Percentiles rank a stretch among this genome's conserved stretches.
phyloP scores from a whole-genome alignment of 1,140 invertebrate species.

The Pygmarrhopalites habei region DNA sequence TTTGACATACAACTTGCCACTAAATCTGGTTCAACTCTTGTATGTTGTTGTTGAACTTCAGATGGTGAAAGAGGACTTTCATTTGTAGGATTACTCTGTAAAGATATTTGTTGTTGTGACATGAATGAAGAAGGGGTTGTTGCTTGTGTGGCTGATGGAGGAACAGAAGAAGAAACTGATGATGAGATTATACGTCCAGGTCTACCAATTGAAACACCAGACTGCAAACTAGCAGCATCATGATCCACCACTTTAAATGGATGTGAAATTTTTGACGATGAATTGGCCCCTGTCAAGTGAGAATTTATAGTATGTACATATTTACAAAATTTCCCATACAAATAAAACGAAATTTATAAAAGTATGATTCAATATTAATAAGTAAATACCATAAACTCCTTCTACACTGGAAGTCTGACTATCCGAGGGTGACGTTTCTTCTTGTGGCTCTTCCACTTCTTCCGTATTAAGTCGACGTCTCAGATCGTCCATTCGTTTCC shows the following conservation, averaged over 20 bases:
- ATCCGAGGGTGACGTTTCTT: slow-evolving; percentile 63
- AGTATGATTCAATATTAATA: no score
- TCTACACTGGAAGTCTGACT: slow-evolving; percentile 65
- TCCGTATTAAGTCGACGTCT: slow-evolving; percentile 43
- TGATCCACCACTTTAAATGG: slow-evolving; percentile 76
- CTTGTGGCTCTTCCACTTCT: slow-evolving; percentile 60
- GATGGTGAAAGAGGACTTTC: background rate
- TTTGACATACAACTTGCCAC: slow-evolving; percentile 76
- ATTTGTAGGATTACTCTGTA: slow-evolving; percentile 7
- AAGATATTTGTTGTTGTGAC: background rate
- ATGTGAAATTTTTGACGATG: slow-evolving; percentile 55
- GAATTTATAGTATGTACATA: no score
- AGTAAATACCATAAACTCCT: slow-evolving; percentile 50
- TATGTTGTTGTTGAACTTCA: no score
- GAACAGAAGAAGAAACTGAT: slow-evolving; percentile 14
- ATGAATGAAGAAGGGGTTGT: slow-evolving; percentile 1
- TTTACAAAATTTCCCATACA: no score
- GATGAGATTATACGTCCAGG: slow-evolving; percentile 16
- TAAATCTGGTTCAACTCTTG: slow-evolving; percentile 67
- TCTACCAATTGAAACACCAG: slow-evolving; percentile 19
- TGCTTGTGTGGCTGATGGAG: slow-evolving; percentile 7
- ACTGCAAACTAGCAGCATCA: slow-evolving; percentile 60
- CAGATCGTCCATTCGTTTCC: slow-evolving; percentile 37
- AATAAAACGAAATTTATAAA: no score
- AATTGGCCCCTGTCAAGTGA: no score